Percentiles rank a stretch among this genome's conserved stretches.
These are phyloP conservation scores for Cynaeus angustus DNA, from an alignment of 2,888 invertebrate species.

Conservation along the genomic window DNA sequence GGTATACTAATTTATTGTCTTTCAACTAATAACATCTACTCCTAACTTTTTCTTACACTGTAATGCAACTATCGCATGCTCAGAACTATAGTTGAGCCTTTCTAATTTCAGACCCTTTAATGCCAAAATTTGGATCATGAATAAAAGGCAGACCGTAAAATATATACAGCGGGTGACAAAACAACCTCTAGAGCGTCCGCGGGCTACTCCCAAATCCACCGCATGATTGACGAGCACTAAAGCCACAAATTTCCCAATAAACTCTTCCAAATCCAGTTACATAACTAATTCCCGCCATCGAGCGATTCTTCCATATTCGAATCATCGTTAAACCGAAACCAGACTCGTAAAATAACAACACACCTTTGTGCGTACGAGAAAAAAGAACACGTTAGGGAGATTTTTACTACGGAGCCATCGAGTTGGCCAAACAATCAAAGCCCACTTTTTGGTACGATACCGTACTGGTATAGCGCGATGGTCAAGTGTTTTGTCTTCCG, in stretches of 20 bases:
- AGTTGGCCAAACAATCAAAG: slow-evolving; percentile 51
- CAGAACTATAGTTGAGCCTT: no score
- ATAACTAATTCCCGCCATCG: slow-evolving; percentile 49
- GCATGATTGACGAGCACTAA: slow-evolving; percentile 20
- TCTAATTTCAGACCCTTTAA: no score
- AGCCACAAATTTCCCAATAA: slow-evolving; percentile 45
- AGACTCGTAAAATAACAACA: slow-evolving; percentile 58
- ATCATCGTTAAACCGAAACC: slow-evolving; percentile 51
- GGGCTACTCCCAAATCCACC: slow-evolving; percentile 1
- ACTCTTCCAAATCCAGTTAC: slow-evolving; percentile 53
- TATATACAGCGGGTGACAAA: no score
- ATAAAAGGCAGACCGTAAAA: no score
- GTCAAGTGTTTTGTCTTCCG: slow-evolving; percentile 60
- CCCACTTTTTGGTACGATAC: slow-evolving; percentile 9
- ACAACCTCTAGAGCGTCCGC: slow-evolving; percentile 1
- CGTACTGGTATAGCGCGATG: slow-evolving; percentile 45
- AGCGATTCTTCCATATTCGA: slow-evolving; percentile 47
- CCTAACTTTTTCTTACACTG: no score
- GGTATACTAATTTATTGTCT: no score
- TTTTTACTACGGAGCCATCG: slow-evolving; percentile 56
- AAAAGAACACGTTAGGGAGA: slow-evolving; percentile 54
- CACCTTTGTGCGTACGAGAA: slow-evolving; percentile 53
- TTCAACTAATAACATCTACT: no score
- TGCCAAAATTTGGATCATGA: no score
- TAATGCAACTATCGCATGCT: no score